Evolutionary conservation across 1,140 invertebrate species (phyloP), one percentile per base, ranked within the genome.

Genomic region (Ips typographus): DNA sequence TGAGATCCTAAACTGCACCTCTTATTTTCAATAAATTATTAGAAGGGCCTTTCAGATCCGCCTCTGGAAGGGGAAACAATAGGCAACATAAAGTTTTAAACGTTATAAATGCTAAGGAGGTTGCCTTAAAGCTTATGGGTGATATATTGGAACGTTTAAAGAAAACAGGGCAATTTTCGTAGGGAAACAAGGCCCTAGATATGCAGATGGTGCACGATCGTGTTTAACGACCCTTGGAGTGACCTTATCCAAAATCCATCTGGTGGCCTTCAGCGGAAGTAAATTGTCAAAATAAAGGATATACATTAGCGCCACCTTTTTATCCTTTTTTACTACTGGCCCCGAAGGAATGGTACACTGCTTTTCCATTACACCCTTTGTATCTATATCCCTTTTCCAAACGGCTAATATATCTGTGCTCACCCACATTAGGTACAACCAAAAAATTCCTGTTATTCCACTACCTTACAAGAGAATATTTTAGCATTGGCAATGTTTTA

Each of bases 331-430:
- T 53, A 68, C 66, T 68, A 68, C 62, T 68, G 66, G 58, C 40
- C 66, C 51, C 66, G 38, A 39, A 68, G 57, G 66, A 68, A 55
- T 68, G 57, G 38, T 68, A 68, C 66, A 68, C 51, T 47, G 66
- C 37, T 68, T 68, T 68, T 68, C 66, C 66, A 68, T 68, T 68
- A 68, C 66, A 62, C 66, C 59, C 58, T 68, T 62, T 68, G 58
- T 68, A 53, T 68, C 66, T 51, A 62, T 68, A 68, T 58, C 66
- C 66, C 57, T 68, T 61, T 62, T 68, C 52, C 59, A 56, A 68
- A 62, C 41, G 66, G 58, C 62, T 68, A 68, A 68, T 68, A 60
- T 62, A 49, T 68, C 47, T 68, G 61, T 68, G 66, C 59, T 60
- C 65, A 61, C 65, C 60, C 61, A 59, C 61, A 39, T 68, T 68